These are phyloP conservation scores for Eurois occulta DNA, from an alignment of 2,888 invertebrate genomes.

Conservation along the genomic window DNA sequence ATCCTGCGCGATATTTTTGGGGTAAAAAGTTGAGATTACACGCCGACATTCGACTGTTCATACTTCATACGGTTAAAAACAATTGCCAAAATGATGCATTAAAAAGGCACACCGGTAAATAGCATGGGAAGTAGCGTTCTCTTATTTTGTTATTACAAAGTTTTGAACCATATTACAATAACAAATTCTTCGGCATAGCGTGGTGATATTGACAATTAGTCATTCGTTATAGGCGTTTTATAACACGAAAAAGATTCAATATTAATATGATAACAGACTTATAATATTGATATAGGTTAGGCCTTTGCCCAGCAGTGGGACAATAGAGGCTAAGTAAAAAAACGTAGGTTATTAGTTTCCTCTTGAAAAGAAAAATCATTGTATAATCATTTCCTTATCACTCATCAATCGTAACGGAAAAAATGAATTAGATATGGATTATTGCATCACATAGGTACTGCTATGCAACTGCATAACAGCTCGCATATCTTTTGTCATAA, in stretches of 20 bases:
- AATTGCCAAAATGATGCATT: not conserved
- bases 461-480: not conserved
- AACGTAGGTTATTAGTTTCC: not conserved
- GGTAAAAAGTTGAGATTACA: not conserved
- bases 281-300: too few species aligned
- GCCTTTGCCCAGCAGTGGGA: too few species aligned
- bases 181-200: not conserved
- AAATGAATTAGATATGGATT: conserved; percentile 30
- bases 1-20: not conserved
- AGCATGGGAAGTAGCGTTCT: not conserved
- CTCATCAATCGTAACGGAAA: conserved; percentile 8
- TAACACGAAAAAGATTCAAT: too few species aligned
- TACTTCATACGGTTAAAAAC: not conserved
- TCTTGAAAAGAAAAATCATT: not conserved
- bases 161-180: not conserved
- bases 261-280: not conserved
- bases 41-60: not conserved
- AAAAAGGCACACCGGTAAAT: not conserved
- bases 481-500: not conserved
- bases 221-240: not conserved
- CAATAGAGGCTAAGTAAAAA: too few species aligned
- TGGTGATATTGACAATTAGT: not conserved
- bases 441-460: conserved; percentile 15
- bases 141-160: not conserved
- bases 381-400: not conserved